phyloP scores from a whole-genome alignment of 2,888 invertebrate species.

The Chydorus sphaericus region DNA sequence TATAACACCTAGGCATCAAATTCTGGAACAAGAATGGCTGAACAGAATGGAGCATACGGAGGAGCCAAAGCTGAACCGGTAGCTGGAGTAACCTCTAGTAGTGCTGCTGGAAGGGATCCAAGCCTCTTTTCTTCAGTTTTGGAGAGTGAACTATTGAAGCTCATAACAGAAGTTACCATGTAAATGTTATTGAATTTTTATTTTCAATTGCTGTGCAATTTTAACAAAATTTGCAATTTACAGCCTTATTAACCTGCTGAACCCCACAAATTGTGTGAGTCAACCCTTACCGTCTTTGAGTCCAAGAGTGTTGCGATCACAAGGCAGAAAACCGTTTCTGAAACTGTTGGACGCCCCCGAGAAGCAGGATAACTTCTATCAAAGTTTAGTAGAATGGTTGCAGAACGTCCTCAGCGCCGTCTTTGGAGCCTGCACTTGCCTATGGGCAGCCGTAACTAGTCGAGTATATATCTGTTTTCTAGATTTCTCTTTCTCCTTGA shows the following conservation, averaged over 20 bases:
- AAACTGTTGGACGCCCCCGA: constrained; percentile 92
- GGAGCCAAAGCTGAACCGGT: no score
- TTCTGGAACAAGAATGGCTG: no score
- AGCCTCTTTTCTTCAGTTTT: constrained; percentile 3
- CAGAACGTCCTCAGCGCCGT: constrained; percentile 98
- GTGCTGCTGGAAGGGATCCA: constrained; percentile 1
- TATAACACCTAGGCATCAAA: no score
- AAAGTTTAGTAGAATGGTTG: constrained; percentile 99
- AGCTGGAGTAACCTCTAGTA: no score
- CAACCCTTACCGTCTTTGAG: constrained; percentile 85
- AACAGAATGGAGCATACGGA: no score
- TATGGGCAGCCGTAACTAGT: constrained; percentile 98
- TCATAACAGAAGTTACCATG: no score
- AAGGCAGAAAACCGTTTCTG: constrained; percentile 93
- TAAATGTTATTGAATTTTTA: constrained; percentile 20
- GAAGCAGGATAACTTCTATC: constrained; percentile 94
- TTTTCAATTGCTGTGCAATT: neutral
- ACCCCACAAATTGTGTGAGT: neutral
- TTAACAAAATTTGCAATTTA: no score
- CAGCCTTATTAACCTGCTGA: neutral
- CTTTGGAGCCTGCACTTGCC: constrained; percentile 89
- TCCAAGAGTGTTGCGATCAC: constrained; percentile 78
- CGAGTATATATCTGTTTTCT: constrained; percentile 40
- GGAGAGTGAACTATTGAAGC: constrained; percentile 79
- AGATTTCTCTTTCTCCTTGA: neutral